These are phyloP conservation scores for Tichodroma muraria DNA, from an alignment of 2,113 vertebrate genomes.

Conservation along the genomic window DNA sequence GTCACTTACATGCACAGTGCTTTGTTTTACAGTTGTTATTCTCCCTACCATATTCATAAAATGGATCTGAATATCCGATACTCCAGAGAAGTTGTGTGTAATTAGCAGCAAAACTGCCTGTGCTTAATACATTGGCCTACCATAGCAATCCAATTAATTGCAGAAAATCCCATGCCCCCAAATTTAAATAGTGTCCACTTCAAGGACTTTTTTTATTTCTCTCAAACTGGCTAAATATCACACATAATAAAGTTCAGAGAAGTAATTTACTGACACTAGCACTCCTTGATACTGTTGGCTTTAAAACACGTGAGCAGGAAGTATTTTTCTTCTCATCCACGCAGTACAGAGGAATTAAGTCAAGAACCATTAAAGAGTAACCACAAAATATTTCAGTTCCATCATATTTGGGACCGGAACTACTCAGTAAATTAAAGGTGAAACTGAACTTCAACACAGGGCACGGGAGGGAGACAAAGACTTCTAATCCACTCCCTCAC, in stretches of 20 bases:
- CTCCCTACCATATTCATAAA: slow-evolving; percentile 81
- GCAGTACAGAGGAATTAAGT: not conserved
- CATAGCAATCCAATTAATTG: slow-evolving; percentile 65
- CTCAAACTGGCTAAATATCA: not conserved
- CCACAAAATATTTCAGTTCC: not conserved
- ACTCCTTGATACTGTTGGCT: not conserved
- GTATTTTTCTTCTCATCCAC: not conserved
- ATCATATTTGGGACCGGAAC: not conserved
- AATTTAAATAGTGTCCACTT: slow-evolving; percentile 68
- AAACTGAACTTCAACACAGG: not conserved
- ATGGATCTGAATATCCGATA: slow-evolving; percentile 77
- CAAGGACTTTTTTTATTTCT: slow-evolving; percentile 32
- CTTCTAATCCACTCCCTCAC: not conserved
- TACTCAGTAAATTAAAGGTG: not conserved
- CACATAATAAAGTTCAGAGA: slow-evolving; percentile 24
- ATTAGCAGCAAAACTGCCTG: slow-evolving; percentile 75
- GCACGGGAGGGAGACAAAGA: slow-evolving; percentile 16
- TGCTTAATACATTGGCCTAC: slow-evolving; percentile 68
- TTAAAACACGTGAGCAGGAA: not conserved
- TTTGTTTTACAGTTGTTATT: slow-evolving; percentile 85
- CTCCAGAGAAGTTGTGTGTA: slow-evolving; percentile 77
- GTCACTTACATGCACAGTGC: slow-evolving; percentile 91
- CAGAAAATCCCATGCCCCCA: slow-evolving; percentile 51
- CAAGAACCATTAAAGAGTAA: not conserved
- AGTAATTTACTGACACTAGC: not conserved